phyloP scores from a whole-genome alignment of 2,797 vertebrate genomes.

The Liasis olivaceus region DNA sequence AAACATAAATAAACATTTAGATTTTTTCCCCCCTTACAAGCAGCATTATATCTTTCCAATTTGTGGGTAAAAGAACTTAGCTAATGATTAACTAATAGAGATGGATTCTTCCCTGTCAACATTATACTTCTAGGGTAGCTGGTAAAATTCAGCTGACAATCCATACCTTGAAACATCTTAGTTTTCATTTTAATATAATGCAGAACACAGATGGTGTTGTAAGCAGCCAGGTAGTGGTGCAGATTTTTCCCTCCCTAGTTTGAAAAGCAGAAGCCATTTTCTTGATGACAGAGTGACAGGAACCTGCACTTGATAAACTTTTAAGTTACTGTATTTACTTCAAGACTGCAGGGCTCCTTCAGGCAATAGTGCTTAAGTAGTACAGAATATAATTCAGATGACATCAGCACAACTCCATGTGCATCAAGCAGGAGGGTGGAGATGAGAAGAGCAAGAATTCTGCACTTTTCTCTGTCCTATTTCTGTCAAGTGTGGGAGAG shows the following conservation, averaged over 20 bases:
- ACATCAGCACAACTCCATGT: constrained; percentile 67
- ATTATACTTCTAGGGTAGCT: neutral
- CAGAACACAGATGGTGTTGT: constrained; percentile 20
- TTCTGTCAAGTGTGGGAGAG: constrained; percentile 74
- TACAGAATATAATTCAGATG: constrained; percentile 64
- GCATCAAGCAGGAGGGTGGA: constrained; percentile 46
- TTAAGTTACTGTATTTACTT: constrained; percentile 59
- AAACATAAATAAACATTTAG: no score
- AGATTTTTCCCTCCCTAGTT: neutral
- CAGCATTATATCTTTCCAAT: neutral
- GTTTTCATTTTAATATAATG: neutral
- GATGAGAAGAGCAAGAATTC: constrained; percentile 6
- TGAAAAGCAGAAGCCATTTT: constrained; percentile 41
- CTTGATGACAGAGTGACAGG: constrained; percentile 45
- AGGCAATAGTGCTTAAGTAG: constrained; percentile 63
- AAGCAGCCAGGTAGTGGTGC: constrained; percentile 5
- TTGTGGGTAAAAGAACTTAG: neutral
- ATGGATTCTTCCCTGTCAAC: neutral
- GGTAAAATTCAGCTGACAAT: neutral
- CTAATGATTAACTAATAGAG: neutral
- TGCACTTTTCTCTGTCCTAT: constrained; percentile 62
- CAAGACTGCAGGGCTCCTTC: constrained; percentile 64
- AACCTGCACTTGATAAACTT: constrained; percentile 56
- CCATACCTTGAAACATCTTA: neutral
- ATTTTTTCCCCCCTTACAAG: neutral